These are phyloP conservation scores for Drosophila suboccidentalis DNA, from an alignment of 2,888 invertebrate species.

Conservation along the genomic window DNA sequence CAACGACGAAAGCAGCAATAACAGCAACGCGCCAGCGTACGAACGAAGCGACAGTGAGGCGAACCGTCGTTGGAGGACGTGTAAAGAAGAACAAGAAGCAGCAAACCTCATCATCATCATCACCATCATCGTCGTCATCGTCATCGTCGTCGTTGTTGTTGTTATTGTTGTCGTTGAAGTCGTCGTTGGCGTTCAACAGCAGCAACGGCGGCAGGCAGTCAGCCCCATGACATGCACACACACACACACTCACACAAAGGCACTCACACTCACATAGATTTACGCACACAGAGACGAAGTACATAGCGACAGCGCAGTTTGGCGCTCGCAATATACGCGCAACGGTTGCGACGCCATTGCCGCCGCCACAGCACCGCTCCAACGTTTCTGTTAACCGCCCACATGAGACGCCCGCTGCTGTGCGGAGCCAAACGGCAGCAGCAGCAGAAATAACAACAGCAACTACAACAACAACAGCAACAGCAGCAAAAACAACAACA, in stretches of 20 bases:
- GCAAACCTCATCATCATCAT: slow-evolving; percentile 64
- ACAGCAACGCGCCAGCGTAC: slow-evolving; percentile 62
- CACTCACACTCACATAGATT: slow-evolving; percentile 28
- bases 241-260: slow-evolving; percentile 24
- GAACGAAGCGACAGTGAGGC: slow-evolving; percentile 63
- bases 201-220: slow-evolving; percentile 52
- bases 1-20: slow-evolving; percentile 12
- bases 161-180: slow-evolving; percentile 27
- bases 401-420: slow-evolving; percentile 67
- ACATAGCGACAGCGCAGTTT: slow-evolving; percentile 60
- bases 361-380: slow-evolving; percentile 57
- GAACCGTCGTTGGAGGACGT: slow-evolving; percentile 76
- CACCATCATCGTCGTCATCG: slow-evolving; percentile 10
- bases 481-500: slow-evolving; percentile 44
- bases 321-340: slow-evolving; percentile 70
- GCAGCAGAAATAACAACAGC: slow-evolving; percentile 28
- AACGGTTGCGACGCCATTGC: slow-evolving; percentile 60
- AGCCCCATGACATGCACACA: slow-evolving; percentile 62
- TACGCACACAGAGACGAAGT: slow-evolving; percentile 36
- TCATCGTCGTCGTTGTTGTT: slow-evolving; percentile 12
- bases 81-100: slow-evolving; percentile 77
- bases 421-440: slow-evolving; percentile 54
- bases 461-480: slow-evolving; percentile 37
- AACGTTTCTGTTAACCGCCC: slow-evolving; percentile 68
- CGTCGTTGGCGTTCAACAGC: slow-evolving; percentile 60